Conservation (phyloP, 2,113 vertebrate species). For the Poecile atricapillus region DNA sequence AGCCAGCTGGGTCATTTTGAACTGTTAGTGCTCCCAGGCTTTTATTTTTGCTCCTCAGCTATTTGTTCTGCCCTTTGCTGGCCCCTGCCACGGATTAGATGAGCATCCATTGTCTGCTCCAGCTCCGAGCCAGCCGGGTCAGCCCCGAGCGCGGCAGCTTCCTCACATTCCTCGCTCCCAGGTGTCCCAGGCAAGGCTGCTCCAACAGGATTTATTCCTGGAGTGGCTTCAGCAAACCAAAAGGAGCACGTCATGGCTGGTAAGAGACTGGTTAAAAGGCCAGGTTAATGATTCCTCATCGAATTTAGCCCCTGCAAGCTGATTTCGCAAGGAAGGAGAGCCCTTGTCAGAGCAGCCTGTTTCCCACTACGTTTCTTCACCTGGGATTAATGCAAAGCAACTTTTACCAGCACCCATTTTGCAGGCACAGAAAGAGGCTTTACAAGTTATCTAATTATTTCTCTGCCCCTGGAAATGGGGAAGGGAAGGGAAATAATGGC, state of each 20-base stretch:
- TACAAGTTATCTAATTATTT: background rate
- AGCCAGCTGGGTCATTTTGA: constrained; percentile 33
- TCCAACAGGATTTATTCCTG: background rate
- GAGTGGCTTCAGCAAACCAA: background rate
- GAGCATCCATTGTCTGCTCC: constrained; percentile 12
- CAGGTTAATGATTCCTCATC: background rate
- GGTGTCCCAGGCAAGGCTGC: background rate
- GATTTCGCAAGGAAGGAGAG: background rate
- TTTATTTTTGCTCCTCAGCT: constrained; percentile 52
- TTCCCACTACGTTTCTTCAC: background rate
- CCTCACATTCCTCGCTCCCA: constrained; percentile 11
- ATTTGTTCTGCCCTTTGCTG: constrained; percentile 36
- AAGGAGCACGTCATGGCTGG: background rate
- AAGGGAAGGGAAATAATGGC: background rate
- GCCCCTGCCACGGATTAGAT: background rate
- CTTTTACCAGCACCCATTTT: background rate
- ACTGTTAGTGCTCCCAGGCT: background rate
- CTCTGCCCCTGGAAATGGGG: background rate
- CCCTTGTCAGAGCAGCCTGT: background rate
- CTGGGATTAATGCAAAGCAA: background rate
- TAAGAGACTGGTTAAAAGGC: background rate
- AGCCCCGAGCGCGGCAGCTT: background rate
- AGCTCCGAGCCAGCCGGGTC: background rate
- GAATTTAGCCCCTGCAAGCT: background rate
- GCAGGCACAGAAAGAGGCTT: background rate